Percentiles rank a stretch among this genome's conserved stretches.
phyloP scores from a whole-genome alignment of 2,888 invertebrate genomes.

The Rhamphomyia laevipes region DNA sequence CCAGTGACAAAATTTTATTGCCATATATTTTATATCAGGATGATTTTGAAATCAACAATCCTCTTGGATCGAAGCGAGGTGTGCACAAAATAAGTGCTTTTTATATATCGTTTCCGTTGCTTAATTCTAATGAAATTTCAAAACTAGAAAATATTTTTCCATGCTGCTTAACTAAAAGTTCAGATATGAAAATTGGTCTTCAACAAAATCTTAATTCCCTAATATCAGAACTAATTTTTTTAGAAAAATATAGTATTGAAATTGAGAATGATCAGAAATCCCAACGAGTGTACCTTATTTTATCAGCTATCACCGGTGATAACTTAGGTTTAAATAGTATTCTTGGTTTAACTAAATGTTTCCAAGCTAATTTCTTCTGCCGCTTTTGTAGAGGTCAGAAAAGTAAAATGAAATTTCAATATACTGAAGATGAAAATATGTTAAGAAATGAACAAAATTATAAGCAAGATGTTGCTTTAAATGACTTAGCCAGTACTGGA shows the following conservation, averaged over 20 bases:
- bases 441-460: constrained; percentile 5
- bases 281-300: constrained; percentile 9
- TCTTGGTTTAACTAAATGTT: constrained; percentile 14
- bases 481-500: constrained; percentile 7
- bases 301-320: constrained; percentile 14
- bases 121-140: not conserved
- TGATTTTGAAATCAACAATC: constrained; percentile 8
- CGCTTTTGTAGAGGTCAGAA: constrained; percentile 9
- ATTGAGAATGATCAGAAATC: not conserved
- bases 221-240: not conserved
- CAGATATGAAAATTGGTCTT: not conserved
- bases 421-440: constrained; percentile 1
- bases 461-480: not conserved
- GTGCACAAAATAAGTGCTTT: constrained; percentile 1
- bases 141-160: constrained; percentile 3
- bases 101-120: constrained; percentile 2
- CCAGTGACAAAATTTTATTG: not conserved
- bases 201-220: not conserved
- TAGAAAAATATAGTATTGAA: constrained; percentile 2
- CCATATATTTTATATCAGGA: constrained; percentile 7
- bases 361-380: constrained; percentile 9
- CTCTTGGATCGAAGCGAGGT: constrained; percentile 3
- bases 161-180: not conserved
- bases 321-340: constrained; percentile 15
- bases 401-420: constrained; percentile 7